Evolutionary conservation across 1,140 invertebrate genomes (phyloP).

Genomic region (Ostrea denselamellosa): DNA sequence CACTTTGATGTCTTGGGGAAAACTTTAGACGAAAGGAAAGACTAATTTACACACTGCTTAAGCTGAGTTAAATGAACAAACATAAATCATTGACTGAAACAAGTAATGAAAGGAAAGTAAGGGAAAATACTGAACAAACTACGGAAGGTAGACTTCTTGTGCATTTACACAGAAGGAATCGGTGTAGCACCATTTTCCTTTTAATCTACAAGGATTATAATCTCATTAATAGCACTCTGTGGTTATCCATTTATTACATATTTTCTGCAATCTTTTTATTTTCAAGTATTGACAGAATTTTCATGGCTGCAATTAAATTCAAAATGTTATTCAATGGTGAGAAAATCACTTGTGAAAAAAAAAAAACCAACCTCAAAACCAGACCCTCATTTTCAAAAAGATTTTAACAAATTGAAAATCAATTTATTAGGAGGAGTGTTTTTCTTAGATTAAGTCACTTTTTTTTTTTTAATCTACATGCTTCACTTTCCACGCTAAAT

Average conservation of each 20-base stretch:
- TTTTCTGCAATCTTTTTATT: no score
- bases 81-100: neutral
- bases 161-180: slow-evolving; percentile 1
- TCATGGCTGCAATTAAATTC: neutral
- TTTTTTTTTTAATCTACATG: neutral
- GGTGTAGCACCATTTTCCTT: neutral
- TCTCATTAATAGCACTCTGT: neutral
- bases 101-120: slow-evolving; percentile 6
- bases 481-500: slow-evolving; percentile 5
- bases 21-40: neutral
- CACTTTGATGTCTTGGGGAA: slow-evolving; percentile 29
- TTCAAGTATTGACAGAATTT: no score
- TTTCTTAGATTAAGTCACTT: neutral
- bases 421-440: no score
- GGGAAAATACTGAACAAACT: neutral
- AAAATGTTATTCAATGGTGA: neutral
- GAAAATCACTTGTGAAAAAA: no score
- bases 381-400: no score
- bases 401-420: no score
- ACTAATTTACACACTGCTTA: slow-evolving; percentile 14
- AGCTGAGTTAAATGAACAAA: slow-evolving; percentile 6
- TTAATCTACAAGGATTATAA: neutral
- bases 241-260: neutral
- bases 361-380: no score
- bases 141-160: neutral